Conservation (phyloP, 2,797 vertebrate genomes). For the Trachurus trachurus region DNA sequence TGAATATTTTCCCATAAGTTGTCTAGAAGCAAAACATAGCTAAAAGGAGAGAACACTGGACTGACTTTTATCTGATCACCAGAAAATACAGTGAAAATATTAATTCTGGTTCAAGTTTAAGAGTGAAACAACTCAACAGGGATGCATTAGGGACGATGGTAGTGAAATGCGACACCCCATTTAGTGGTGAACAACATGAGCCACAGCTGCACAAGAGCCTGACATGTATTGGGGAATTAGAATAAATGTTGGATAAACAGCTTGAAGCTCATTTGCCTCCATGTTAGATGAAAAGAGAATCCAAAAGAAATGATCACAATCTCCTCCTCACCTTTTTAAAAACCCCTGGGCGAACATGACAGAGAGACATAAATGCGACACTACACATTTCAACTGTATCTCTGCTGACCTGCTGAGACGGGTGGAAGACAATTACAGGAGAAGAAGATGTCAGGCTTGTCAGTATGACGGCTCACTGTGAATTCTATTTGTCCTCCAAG, state of each 20-base stretch:
- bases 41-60: not conserved
- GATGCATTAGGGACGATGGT: not conserved
- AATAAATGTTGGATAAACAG: not conserved
- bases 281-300: not conserved
- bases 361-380: conserved; percentile 51
- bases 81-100: not conserved
- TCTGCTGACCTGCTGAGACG: conserved; percentile 68
- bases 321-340: conserved; percentile 9
- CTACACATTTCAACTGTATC: conserved; percentile 49
- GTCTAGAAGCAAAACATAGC: not conserved
- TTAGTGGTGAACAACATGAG: not conserved
- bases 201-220: not conserved
- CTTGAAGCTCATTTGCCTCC: conserved; percentile 6
- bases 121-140: not conserved
- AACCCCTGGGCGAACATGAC: conserved; percentile 39
- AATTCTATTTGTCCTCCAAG: conserved; percentile 77
- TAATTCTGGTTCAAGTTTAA: not conserved
- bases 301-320: conserved; percentile 12
- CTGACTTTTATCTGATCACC: not conserved
- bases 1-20: not conserved
- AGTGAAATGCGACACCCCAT: not conserved
- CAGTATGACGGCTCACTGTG: conserved; percentile 70
- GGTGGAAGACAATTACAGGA: conserved; percentile 72
- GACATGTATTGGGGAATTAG: not conserved
- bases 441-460: conserved; percentile 72